Conservation (phyloP, 2,888 invertebrate genomes). For the Cryptocephalus moraei region DNA sequence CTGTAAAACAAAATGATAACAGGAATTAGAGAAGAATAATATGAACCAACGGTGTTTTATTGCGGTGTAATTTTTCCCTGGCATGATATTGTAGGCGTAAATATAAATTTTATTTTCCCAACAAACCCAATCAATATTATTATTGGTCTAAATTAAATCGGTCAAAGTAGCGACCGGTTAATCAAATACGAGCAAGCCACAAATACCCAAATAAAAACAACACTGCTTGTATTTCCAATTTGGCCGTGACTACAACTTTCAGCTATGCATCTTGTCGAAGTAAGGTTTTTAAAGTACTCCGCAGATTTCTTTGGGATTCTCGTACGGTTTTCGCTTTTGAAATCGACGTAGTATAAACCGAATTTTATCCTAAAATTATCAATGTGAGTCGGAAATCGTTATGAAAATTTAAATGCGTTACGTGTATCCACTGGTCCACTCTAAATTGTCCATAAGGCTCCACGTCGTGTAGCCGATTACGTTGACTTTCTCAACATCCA, state of each 20-base stretch:
- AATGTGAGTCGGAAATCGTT: neutral
- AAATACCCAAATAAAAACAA: too few species aligned
- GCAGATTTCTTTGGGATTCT: constrained; percentile 34
- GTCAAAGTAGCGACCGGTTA: too few species aligned
- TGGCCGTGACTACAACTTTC: neutral
- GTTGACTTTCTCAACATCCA: constrained; percentile 30
- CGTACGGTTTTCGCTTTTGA: constrained; percentile 44
- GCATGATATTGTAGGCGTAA: too few species aligned
- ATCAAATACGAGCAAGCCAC: too few species aligned
- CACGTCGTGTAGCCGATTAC: constrained; percentile 14
- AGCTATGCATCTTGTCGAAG: neutral
- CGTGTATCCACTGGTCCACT: constrained; percentile 38
- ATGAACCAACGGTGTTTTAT: too few species aligned
- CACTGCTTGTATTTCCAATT: too few species aligned
- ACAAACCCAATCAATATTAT: too few species aligned
- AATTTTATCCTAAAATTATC: constrained; percentile 44
- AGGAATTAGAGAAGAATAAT: too few species aligned
- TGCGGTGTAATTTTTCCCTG: too few species aligned
- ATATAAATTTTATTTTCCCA: too few species aligned
- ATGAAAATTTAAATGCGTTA: constrained; percentile 18
- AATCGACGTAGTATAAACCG: constrained; percentile 59
- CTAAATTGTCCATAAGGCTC: constrained; percentile 28
- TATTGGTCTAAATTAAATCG: too few species aligned
- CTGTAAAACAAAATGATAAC: too few species aligned
- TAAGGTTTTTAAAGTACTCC: neutral